Conservation (phyloP, 2,888 invertebrate species). For the Periphyllus acericola region DNA sequence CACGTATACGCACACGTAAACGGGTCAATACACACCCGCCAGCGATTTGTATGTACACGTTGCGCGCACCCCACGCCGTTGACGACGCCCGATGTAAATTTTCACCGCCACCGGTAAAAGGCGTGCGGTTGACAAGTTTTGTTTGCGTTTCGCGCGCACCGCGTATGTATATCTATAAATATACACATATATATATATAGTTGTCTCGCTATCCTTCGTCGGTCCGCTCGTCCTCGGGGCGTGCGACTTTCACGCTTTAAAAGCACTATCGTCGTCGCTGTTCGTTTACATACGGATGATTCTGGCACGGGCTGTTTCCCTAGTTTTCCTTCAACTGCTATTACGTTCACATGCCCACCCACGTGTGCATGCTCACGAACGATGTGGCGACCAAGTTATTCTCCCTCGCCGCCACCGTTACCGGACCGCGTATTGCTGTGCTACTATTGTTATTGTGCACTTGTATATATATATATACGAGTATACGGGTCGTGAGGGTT, state of each 20-base stretch:
- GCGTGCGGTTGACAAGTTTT: slow-evolving; percentile 58
- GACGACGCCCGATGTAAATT: slow-evolving; percentile 26
- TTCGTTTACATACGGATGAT: slow-evolving; percentile 40
- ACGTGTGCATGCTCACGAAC: background rate
- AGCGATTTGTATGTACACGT: slow-evolving; percentile 17
- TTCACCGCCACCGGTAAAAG: slow-evolving; percentile 31
- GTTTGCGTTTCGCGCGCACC: slow-evolving; percentile 17
- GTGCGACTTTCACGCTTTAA: slow-evolving; percentile 49
- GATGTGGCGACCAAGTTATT: background rate
- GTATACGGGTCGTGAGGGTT: background rate
- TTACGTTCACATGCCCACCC: background rate
- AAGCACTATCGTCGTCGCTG: slow-evolving; percentile 45
- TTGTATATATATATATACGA: background rate
- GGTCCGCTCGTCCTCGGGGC: background rate
- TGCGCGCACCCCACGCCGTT: background rate
- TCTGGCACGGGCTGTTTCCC: slow-evolving; percentile 12
- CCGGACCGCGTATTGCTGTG: background rate
- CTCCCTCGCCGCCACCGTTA: background rate
- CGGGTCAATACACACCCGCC: slow-evolving; percentile 35
- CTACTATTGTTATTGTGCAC: background rate
- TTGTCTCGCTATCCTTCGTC: background rate
- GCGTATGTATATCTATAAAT: background rate
- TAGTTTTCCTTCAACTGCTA: background rate
- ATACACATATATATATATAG: background rate
- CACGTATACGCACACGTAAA: background rate